Percentiles rank a stretch among this genome's conserved stretches.
Evolutionary conservation across 2,797 vertebrate genomes (phyloP).

Genomic region (Lithobates pipiens): DNA sequence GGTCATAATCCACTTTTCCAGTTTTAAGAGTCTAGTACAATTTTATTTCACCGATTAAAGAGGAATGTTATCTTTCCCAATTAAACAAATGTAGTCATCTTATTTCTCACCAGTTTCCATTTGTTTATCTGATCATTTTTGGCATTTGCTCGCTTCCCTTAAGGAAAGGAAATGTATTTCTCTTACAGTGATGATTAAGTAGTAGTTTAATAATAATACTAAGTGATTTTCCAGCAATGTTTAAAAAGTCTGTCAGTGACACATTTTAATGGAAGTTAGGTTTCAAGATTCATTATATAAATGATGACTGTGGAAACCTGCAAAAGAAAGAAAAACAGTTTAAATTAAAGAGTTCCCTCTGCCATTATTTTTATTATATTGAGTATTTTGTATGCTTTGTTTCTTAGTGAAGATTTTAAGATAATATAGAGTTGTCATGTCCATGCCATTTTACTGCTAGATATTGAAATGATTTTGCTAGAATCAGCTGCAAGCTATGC

Average conservation of each 20-base stretch:
- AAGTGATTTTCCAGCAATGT: slow-evolving; percentile 56
- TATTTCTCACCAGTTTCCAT: slow-evolving; percentile 54
- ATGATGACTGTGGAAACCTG: slow-evolving; percentile 40
- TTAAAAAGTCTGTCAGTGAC: slow-evolving; percentile 53
- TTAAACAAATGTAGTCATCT: slow-evolving; percentile 41
- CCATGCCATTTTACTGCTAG: not conserved
- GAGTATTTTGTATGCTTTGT: not conserved
- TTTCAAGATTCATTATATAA: slow-evolving; percentile 46
- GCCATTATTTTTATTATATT: slow-evolving; percentile 37
- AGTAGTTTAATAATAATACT: slow-evolving; percentile 56
- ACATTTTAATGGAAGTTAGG: slow-evolving; percentile 51
- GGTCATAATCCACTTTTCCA: not conserved
- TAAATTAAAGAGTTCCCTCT: slow-evolving; percentile 21
- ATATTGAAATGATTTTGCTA: not conserved
- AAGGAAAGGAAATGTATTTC: slow-evolving; percentile 49
- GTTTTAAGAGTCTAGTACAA: slow-evolving; percentile 1
- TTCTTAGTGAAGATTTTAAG: slow-evolving; percentile 5
- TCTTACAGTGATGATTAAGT: slow-evolving; percentile 51
- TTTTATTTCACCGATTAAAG: slow-evolving; percentile 30
- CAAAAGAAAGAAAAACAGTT: slow-evolving; percentile 14
- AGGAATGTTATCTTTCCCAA: slow-evolving; percentile 48
- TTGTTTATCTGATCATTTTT: slow-evolving; percentile 57
- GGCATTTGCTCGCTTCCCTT: slow-evolving; percentile 51
- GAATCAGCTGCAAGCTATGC: not conserved
- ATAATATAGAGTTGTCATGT: not conserved